Percentiles rank a stretch among this genome's conserved stretches.
These are phyloP conservation scores for Amblyjoppa proteus DNA, from an alignment of 2,888 invertebrate genomes.

Conservation along the genomic window DNA sequence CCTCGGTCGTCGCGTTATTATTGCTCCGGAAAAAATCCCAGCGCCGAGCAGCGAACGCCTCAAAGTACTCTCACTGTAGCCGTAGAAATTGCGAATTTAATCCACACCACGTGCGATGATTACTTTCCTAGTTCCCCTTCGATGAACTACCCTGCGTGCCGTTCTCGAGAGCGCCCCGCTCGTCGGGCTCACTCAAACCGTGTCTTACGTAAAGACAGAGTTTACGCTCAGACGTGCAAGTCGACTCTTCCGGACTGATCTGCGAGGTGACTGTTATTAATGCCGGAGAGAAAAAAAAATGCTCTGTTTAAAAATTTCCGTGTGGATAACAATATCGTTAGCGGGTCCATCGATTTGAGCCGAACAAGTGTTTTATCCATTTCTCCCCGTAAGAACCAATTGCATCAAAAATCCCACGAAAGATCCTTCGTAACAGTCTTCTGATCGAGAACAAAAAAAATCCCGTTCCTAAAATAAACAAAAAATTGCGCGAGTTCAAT, in stretches of 20 bases:
- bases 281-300: constrained; percentile 11
- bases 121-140: constrained; percentile 82
- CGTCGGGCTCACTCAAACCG: constrained; percentile 52
- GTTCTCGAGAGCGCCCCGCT: constrained; percentile 71
- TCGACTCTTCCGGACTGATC: constrained; percentile 16
- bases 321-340: not conserved
- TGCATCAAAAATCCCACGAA: too few relatives aligned
- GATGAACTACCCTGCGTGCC: constrained; percentile 80
- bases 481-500: too few relatives aligned
- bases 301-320: not conserved
- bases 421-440: too few relatives aligned
- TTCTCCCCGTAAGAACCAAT: too few relatives aligned
- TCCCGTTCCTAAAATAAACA: too few relatives aligned
- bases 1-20: not conserved
- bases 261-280: not conserved
- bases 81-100: constrained; percentile 16
- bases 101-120: constrained; percentile 54
- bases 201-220: constrained; percentile 63
- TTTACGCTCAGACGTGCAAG: constrained; percentile 23
- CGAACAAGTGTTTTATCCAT: too few relatives aligned
- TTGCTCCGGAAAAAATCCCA: not conserved
- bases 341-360: not conserved
- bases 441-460: too few relatives aligned
- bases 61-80: not conserved
- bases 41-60: not conserved